phyloP scores from a whole-genome alignment of 2,797 vertebrate genomes.

The Graptemys geographica region DNA sequence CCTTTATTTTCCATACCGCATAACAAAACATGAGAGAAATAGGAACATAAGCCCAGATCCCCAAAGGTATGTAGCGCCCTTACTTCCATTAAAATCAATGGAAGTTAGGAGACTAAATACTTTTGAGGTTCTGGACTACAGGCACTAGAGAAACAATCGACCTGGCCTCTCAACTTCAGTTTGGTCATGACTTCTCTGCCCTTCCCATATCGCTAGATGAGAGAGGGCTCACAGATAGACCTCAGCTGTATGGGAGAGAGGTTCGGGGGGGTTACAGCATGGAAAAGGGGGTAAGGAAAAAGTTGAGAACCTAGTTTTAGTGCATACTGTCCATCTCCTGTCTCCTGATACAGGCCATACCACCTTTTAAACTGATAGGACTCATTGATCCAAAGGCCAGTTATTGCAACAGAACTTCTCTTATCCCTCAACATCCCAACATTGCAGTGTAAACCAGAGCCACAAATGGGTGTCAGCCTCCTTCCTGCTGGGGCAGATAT shows the following conservation, averaged over 20 bases:
- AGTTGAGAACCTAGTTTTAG: background rate
- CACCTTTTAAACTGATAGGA: background rate
- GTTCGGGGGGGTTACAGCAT: background rate
- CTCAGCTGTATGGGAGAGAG: fast-evolving
- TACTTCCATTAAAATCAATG: background rate
- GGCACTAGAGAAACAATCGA: background rate
- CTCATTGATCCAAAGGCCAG: background rate
- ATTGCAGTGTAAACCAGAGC: background rate
- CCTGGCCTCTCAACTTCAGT: background rate
- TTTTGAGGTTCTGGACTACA: background rate
- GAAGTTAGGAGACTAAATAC: background rate
- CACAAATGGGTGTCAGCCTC: background rate
- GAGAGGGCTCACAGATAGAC: fast-evolving
- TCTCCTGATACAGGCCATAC: background rate
- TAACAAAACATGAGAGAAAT: background rate
- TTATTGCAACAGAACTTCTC: background rate
- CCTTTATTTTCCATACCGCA: background rate
- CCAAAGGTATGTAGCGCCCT: background rate
- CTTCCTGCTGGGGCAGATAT: background rate
- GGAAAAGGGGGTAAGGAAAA: background rate
- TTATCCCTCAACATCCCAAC: background rate
- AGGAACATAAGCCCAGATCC: background rate
- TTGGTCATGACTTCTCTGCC: background rate
- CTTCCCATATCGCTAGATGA: background rate
- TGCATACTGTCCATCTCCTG: background rate